Percentiles rank a stretch among this genome's conserved stretches.
These are phyloP conservation scores for Aleiodes sp. DNA, from an alignment of 1,140 invertebrate genomes.

Conservation along the genomic window DNA sequence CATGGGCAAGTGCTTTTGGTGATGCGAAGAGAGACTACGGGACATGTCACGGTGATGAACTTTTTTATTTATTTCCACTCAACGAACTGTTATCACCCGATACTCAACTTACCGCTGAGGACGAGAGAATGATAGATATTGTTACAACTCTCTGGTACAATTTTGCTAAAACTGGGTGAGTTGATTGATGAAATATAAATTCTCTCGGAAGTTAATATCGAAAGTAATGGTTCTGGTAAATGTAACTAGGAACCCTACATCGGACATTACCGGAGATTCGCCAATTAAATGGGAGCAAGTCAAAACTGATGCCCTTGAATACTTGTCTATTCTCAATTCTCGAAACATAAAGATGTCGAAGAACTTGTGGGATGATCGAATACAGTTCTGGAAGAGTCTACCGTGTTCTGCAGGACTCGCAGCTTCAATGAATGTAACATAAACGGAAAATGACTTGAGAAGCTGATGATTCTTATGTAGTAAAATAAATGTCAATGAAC, in stretches of 20 bases:
- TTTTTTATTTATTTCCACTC: conserved; percentile 77
- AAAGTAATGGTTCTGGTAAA: too few species aligned
- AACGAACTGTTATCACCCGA: conserved; percentile 62
- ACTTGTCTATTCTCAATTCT: conserved; percentile 57
- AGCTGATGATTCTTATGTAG: too few species aligned
- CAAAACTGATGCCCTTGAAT: conserved; percentile 57
- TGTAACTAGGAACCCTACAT: conserved; percentile 63
- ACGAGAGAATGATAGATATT: conserved; percentile 64
- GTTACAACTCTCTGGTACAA: conserved; percentile 74
- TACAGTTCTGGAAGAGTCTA: conserved; percentile 50
- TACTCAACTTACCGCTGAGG: conserved; percentile 63
- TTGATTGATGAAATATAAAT: not conserved
- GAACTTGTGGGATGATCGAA: conserved; percentile 55
- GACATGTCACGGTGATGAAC: conserved; percentile 77
- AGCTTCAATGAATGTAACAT: too few species aligned
- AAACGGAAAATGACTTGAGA: too few species aligned
- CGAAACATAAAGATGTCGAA: conserved; percentile 53
- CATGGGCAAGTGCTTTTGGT: conserved; percentile 75
- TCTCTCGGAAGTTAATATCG: not conserved
- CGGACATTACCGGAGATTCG: conserved; percentile 49
- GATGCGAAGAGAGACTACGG: conserved; percentile 70
- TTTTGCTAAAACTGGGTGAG: conserved; percentile 75
- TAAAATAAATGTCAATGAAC: too few species aligned
- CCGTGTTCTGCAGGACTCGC: too few species aligned
- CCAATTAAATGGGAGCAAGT: conserved; percentile 64